Evolutionary conservation across 2,888 invertebrate genomes (phyloP).

Genomic region (Chalcosyrphus nemorum): DNA sequence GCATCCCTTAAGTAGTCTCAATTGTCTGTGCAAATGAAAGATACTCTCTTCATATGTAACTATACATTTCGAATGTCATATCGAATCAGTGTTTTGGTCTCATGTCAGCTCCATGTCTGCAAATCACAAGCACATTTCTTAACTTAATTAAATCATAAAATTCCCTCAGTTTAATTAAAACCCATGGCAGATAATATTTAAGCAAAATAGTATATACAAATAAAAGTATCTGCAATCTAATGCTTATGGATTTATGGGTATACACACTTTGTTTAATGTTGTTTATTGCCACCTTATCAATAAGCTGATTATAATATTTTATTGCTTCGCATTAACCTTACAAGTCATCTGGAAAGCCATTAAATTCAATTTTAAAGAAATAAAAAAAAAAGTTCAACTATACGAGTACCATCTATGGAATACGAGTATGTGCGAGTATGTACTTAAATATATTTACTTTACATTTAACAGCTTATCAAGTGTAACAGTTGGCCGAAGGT

Average conservation of each 20-base stretch:
- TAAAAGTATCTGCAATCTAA: slow-evolving; percentile 10
- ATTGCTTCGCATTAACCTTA: slow-evolving; percentile 47
- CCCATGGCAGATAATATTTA: neutral
- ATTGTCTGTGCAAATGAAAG: too few species aligned
- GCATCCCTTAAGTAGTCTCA: too few species aligned
- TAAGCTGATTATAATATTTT: slow-evolving; percentile 45
- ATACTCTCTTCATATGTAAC: too few species aligned
- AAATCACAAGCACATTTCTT: too few species aligned
- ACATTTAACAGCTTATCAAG: neutral
- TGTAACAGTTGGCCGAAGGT: neutral
- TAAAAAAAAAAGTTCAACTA: slow-evolving; percentile 20
- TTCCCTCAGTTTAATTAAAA: neutral
- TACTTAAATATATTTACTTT: neutral
- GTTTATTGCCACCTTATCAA: slow-evolving; percentile 37
- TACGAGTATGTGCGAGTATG: slow-evolving; percentile 3
- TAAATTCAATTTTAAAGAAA: slow-evolving; percentile 53
- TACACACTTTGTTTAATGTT: slow-evolving; percentile 15
- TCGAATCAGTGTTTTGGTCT: too few species aligned
- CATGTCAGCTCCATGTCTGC: too few species aligned
- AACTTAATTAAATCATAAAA: neutral
- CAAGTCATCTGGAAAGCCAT: slow-evolving; percentile 20
- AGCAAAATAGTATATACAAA: neutral
- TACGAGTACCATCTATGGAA: neutral
- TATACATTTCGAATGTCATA: too few species aligned
- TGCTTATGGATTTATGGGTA: slow-evolving; percentile 5